Conservation (phyloP, 2,113 vertebrate genomes). For the Myrmecophaga tridactyla region DNA sequence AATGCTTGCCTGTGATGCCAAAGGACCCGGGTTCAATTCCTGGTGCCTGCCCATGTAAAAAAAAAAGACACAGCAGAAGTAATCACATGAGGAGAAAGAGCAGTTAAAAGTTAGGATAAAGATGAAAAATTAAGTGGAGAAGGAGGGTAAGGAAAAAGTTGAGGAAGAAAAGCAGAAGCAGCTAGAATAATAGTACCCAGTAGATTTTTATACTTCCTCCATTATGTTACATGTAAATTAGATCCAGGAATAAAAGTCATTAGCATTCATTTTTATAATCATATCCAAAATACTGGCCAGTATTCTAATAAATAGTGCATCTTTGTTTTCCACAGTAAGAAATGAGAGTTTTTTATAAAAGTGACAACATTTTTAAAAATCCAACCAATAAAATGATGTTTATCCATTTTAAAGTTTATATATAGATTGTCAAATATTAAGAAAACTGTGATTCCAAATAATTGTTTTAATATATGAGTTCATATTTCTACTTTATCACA, state of each 20-base stretch:
- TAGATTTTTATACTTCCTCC: not conserved
- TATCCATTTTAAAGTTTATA: not conserved
- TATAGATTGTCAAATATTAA: not conserved
- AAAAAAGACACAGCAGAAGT: not conserved
- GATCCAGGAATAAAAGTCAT: not conserved
- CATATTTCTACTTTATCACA: no score
- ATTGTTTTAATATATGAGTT: not conserved
- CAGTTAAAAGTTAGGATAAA: fast-evolving
- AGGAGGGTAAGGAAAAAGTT: not conserved
- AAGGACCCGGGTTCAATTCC: no score
- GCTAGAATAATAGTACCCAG: fast-evolving
- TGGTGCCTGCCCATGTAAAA: no score
- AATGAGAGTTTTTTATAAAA: not conserved
- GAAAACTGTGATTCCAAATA: not conserved
- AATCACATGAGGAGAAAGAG: not conserved
- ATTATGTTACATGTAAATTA: not conserved
- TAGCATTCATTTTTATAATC: not conserved
- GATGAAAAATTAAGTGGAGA: no score
- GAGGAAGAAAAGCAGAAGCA: not conserved
- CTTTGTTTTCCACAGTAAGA: not conserved
- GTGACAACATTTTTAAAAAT: not conserved
- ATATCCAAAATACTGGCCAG: not conserved
- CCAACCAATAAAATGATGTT: not conserved
- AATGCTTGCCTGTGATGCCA: no score
- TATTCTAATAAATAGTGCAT: not conserved